Evolutionary conservation across 1,140 invertebrate genomes (phyloP).

Genomic region (Copidosoma floridanum): DNA sequence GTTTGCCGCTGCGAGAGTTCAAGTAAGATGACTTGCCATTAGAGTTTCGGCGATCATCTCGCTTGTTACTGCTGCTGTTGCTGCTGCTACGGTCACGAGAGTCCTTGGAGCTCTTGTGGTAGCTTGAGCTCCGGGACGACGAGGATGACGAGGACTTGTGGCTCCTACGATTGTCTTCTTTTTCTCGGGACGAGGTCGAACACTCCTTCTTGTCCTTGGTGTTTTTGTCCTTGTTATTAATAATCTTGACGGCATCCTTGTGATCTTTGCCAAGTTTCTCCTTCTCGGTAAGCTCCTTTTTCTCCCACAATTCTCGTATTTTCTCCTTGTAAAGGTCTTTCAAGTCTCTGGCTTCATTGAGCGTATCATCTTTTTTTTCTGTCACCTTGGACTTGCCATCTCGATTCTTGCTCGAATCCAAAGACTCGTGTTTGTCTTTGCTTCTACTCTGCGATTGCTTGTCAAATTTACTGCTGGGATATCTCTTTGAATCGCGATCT

Average conservation of each 20-base stretch:
- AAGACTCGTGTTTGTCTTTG: slow-evolving; percentile 42
- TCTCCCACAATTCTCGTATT: slow-evolving; percentile 51
- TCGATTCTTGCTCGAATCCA: slow-evolving; percentile 30
- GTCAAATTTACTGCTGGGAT: slow-evolving; percentile 37
- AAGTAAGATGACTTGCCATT: slow-evolving; percentile 16
- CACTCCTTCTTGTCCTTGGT: slow-evolving; percentile 41
- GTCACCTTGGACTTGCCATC: slow-evolving; percentile 31
- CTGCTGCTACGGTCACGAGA: slow-evolving; percentile 30
- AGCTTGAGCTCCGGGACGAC: slow-evolving; percentile 23
- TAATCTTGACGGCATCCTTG: slow-evolving; percentile 41
- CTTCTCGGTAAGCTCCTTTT: slow-evolving; percentile 54
- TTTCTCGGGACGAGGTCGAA: slow-evolving; percentile 32
- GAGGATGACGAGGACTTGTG: slow-evolving; percentile 39
- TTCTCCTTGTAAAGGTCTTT: slow-evolving; percentile 56
- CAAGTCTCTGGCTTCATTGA: slow-evolving; percentile 47
- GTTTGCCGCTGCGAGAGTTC: slow-evolving; percentile 11
- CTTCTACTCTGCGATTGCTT: slow-evolving; percentile 37
- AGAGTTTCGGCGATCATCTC: slow-evolving; percentile 3
- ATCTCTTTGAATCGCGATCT: slow-evolving; percentile 38
- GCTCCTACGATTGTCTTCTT: slow-evolving; percentile 43
- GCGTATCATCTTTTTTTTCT: slow-evolving; percentile 37
- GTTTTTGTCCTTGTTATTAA: too few relatives aligned
- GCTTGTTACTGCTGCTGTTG: slow-evolving; percentile 10
- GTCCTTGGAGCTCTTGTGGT: slow-evolving; percentile 36
- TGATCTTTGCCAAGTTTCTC: slow-evolving; percentile 46